Evolutionary conservation across 2,797 vertebrate genomes (phyloP).

Genomic region (Myiothlypis chrysogaster): DNA sequence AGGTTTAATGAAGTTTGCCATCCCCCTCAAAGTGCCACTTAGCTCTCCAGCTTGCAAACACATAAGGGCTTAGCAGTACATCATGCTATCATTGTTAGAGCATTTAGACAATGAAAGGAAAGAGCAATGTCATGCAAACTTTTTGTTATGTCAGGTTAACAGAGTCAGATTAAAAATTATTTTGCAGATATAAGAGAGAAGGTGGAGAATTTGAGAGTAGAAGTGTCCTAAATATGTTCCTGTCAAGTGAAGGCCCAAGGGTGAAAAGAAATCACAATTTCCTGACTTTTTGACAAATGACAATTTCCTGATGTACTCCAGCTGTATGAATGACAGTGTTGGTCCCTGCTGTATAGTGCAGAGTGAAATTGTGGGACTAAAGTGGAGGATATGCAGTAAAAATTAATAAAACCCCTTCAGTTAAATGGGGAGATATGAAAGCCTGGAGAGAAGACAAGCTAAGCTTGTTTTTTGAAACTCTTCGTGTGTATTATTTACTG

Average conservation of each 20-base stretch:
- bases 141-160: rapidly evolving
- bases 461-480: background rate
- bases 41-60: background rate
- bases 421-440: background rate
- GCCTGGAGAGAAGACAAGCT: background rate
- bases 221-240: background rate
- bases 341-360: background rate
- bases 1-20: background rate
- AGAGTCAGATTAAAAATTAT: background rate
- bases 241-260: background rate
- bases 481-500: background rate
- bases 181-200: background rate
- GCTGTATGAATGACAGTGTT: rapidly evolving
- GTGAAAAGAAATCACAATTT: background rate
- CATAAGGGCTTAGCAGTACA: background rate
- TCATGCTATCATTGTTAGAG: background rate
- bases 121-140: background rate
- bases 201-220: background rate
- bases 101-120: background rate
- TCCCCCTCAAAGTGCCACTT: background rate
- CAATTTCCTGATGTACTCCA: background rate
- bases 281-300: background rate
- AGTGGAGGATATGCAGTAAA: background rate
- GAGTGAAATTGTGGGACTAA: background rate
- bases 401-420: background rate